phyloP scores from a whole-genome alignment of 2,113 vertebrate species.

The Ptychochromis oligacanthus region DNA sequence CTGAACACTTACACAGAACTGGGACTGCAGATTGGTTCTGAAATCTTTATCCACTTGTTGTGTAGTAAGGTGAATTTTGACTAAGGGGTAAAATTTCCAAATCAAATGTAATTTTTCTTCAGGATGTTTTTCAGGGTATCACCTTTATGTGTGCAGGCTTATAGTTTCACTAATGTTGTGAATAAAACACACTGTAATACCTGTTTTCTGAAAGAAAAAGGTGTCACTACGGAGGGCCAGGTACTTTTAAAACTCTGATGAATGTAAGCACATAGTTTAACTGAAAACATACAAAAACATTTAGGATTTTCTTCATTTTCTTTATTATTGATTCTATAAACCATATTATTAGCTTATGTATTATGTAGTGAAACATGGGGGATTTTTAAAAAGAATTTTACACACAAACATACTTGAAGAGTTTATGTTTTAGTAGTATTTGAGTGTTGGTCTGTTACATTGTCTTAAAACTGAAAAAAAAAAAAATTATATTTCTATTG shows the following conservation, averaged over 20 bases:
- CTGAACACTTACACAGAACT: conserved; percentile 15
- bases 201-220: background rate
- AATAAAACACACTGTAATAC: no score
- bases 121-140: background rate
- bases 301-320: background rate
- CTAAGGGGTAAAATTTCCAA: background rate
- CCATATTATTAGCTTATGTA: background rate
- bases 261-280: background rate
- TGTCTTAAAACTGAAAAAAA: background rate
- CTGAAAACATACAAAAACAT: background rate
- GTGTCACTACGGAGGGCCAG: no score
- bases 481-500: background rate
- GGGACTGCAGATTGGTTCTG: background rate
- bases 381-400: no score
- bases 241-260: background rate
- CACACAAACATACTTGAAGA: background rate
- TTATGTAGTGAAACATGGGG: background rate
- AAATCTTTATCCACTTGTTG: background rate
- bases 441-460: background rate
- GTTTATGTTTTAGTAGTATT: background rate
- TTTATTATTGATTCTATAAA: background rate
- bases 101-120: background rate
- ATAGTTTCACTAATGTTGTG: background rate
- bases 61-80: background rate
- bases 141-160: background rate